Percentiles rank a stretch among this genome's conserved stretches.
These are phyloP conservation scores for Drosophila sechellia DNA, from an alignment of 1,140 invertebrate species.

Conservation along the genomic window DNA sequence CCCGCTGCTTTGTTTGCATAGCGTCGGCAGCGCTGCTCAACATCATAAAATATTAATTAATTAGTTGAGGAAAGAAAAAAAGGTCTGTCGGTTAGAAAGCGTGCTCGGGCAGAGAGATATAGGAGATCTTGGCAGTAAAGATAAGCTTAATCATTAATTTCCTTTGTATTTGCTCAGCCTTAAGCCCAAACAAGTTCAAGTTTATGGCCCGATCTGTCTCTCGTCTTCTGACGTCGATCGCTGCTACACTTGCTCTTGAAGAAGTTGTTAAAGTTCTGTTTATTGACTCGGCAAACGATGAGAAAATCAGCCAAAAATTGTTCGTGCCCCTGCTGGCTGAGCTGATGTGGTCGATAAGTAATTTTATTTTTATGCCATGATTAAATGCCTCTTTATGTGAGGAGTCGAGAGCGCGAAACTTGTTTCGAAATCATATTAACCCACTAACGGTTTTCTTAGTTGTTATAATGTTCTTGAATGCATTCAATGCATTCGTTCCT, in stretches of 20 bases:
- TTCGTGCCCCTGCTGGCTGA: conserved; percentile 4
- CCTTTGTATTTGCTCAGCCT: conserved; percentile 73
- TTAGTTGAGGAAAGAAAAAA: conserved; percentile 59
- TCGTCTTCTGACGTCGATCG: background rate
- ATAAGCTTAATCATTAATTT: conserved; percentile 74
- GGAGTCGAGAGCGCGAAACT: conserved; percentile 44
- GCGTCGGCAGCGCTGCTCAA: conserved; percentile 56
- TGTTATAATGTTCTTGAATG: background rate
- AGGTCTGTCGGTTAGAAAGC: conserved; percentile 66
- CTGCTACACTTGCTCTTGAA: conserved; percentile 55
- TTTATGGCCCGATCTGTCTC: conserved; percentile 57
- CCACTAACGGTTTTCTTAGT: conserved; percentile 38
- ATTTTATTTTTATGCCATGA: conserved; percentile 76
- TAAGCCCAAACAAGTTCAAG: conserved; percentile 73
- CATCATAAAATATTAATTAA: conserved; percentile 83
- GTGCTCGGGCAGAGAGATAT: conserved; percentile 44
- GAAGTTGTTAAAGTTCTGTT: conserved; percentile 76
- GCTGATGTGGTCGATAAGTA: conserved; percentile 63
- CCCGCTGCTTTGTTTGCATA: conserved; percentile 78
- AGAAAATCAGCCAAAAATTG: conserved; percentile 59
- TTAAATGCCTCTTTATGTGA: conserved; percentile 60
- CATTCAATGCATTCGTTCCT: too few relatives aligned
- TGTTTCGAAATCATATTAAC: conserved; percentile 44
- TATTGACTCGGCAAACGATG: conserved; percentile 69
- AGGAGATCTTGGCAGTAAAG: conserved; percentile 60